Evolutionary conservation across 2,797 vertebrate species (phyloP), one percentile per base, ranked within the genome.

Genomic region (Xenops minutus): DNA sequence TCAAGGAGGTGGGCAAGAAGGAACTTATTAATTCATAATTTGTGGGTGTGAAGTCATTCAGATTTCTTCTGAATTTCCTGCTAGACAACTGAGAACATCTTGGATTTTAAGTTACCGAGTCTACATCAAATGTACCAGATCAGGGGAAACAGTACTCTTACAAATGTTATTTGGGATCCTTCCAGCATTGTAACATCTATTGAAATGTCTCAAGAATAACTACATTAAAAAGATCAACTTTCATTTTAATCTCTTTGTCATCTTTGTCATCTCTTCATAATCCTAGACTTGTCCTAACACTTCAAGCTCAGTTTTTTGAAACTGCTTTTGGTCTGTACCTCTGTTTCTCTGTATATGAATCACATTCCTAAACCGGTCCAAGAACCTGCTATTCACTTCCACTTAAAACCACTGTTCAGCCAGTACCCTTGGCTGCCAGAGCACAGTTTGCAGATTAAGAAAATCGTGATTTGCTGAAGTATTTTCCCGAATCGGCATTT

Each of bases 61-160:
- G 16, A 27, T 89, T 85, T 87, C 94, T 91, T 92, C 84, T 59
- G 52, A 89, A 55, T 76, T 73, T 94, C 56, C 68, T 59, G 30
- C 32, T 34, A 54, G 49, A 80, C 48, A 82, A 36, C 4, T 44
- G n/a, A 91, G 75, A 85, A 89, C 61, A 52, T 51, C 29, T 75
- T 55, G 36, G 51, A 78, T 81, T 83, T 84, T 58, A 87, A 93
- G 61, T 71, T 89, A 86, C 9, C 49, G 54, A 88, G 54, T 66
- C 62, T 87, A 55, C 51, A 72, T 61, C 32, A 72, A 81, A 67
- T 24, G 48, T 17, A 66, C 24, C 18, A 69, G 66, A 79, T 56
- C 46, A 62, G 61, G 39, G 18, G 27, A 82, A 91, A 86, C 34
- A 62, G 24, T 34, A 77, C 51, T 75, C 66, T 67, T 71, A 88